Evolutionary conservation across 1,140 invertebrate genomes (phyloP).

Genomic region (Sycobia sp.): DNA sequence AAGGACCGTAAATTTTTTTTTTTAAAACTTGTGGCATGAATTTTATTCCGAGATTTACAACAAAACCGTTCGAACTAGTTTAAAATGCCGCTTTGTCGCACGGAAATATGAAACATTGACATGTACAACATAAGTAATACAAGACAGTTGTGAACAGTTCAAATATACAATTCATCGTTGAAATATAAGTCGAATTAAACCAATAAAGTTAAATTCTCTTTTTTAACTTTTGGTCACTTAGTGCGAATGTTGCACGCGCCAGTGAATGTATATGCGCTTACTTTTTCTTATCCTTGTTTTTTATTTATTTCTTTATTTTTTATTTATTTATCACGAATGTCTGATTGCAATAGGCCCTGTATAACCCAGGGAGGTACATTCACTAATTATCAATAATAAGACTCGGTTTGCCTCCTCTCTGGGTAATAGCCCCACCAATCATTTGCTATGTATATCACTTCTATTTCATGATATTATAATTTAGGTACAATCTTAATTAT

Average conservation of each 20-base stretch:
- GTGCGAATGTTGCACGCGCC: slow-evolving; percentile 33
- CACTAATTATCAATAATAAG: slow-evolving; percentile 50
- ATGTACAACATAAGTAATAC: slow-evolving; percentile 62
- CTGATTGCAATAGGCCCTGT: slow-evolving; percentile 54
- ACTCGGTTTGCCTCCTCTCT: slow-evolving; percentile 53
- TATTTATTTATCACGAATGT: slow-evolving; percentile 33
- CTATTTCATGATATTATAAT: slow-evolving; percentile 60
- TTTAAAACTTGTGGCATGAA: slow-evolving; percentile 59
- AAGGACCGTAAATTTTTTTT: slow-evolving; percentile 34
- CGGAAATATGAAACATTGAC: slow-evolving; percentile 61
- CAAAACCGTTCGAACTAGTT: slow-evolving; percentile 57
- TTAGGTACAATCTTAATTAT: slow-evolving; percentile 64
- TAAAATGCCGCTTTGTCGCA: slow-evolving; percentile 57
- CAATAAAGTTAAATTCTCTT: slow-evolving; percentile 43
- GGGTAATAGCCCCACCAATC: slow-evolving; percentile 48
- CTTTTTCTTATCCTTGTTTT: slow-evolving; percentile 20
- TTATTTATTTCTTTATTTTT: slow-evolving; percentile 27
- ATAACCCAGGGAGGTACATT: slow-evolving; percentile 55
- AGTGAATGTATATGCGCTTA: slow-evolving; percentile 18
- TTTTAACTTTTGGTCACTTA: slow-evolving; percentile 40
- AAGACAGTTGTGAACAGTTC: slow-evolving; percentile 58
- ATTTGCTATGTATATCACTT: slow-evolving; percentile 57
- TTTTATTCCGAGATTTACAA: slow-evolving; percentile 61
- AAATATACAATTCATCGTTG: slow-evolving; percentile 53
- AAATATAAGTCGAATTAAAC: slow-evolving; percentile 47